Base-by-base conservation (phyloP, 2,888 invertebrate genomes). In the Drosophila lacicola region DNA sequence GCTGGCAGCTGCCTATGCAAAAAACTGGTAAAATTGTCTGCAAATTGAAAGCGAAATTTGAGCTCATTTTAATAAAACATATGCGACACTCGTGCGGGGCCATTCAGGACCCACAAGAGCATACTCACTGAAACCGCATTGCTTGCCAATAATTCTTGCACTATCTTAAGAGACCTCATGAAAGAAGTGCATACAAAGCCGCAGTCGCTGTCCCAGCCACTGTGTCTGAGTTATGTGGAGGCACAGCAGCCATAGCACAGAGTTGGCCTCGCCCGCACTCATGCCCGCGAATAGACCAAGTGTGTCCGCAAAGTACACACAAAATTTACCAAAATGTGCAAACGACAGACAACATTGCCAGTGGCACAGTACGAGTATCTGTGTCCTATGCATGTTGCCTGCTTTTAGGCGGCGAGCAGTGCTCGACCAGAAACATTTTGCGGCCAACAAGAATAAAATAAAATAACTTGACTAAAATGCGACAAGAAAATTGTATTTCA, bases 401-500 rank as follows among this genome's bases (percentile, higher is more conserved):
- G 77, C 66, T 66, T 71, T 66, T 71, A 53, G 71, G 67, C 71
- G 39, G 58, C 41, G 65, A 46, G 34, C 58, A 55, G 42, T 39
- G 58, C 65, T 65, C 72, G 51, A 70, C 65, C 66, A 44, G 63
- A 77, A 77, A 80, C 81, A 76, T 80, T 76, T 77, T 77, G 81
- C 55, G 73, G 82, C 58, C 69, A 84, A 68, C 84, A 78, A 78
- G 70, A 89, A 87, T 80, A 69, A 80, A 82, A 78, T 82, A 79
- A 77, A 85, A 77, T 89, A 88, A 88, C 83, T 84, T 89, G 88
- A 80, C 90, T 89, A 65, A 89, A 83, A 89, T 88, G 83, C 86
- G 90, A 84, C 88, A 84, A 84, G 83, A 88, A 84, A 84, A 84
- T 85, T 89, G 83, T 84, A 89, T 89, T 84, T 89, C 88, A 84